Evolutionary conservation across 2,113 vertebrate genomes (phyloP).

Genomic region (Asarcornis scutulata): DNA sequence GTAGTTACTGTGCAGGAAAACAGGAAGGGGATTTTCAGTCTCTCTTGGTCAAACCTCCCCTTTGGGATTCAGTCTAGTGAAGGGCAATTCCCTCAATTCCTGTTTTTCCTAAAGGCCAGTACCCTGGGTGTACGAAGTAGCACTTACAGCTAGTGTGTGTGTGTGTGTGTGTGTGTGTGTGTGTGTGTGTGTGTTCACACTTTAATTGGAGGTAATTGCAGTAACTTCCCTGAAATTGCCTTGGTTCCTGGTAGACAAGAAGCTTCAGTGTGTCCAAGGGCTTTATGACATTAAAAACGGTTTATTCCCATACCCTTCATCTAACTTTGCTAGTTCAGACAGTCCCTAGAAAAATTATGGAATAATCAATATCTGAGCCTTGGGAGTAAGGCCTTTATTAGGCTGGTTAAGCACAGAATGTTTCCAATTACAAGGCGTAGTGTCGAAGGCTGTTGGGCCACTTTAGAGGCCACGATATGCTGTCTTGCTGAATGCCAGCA

Average conservation of each 20-base stretch:
- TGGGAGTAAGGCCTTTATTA: not conserved
- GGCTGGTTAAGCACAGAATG: not conserved
- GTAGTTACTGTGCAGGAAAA: not conserved
- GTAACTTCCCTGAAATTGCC: not conserved
- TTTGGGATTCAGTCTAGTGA: not conserved
- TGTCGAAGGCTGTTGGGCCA: not conserved
- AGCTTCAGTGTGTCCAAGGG: not conserved
- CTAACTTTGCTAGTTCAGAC: not conserved
- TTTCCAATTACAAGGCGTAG: not conserved
- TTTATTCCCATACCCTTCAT: not conserved
- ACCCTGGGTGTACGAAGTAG: not conserved
- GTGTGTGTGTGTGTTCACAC: not conserved
- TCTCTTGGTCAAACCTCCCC: not conserved
- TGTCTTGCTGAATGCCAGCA: not conserved
- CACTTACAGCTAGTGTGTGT: not conserved
- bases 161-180: not conserved
- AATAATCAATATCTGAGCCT: not conserved
- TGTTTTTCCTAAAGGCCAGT: not conserved
- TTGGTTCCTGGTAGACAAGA: not conserved
- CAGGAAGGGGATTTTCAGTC: not conserved
- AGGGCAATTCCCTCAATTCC: not conserved
- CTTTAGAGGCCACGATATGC: not conserved
- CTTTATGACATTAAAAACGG: not conserved
- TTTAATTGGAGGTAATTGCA: not conserved
- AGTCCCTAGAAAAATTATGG: not conserved